Evolutionary conservation across 2,888 invertebrate genomes (phyloP).

Genomic region (Dasysyrphus albostriatus): DNA sequence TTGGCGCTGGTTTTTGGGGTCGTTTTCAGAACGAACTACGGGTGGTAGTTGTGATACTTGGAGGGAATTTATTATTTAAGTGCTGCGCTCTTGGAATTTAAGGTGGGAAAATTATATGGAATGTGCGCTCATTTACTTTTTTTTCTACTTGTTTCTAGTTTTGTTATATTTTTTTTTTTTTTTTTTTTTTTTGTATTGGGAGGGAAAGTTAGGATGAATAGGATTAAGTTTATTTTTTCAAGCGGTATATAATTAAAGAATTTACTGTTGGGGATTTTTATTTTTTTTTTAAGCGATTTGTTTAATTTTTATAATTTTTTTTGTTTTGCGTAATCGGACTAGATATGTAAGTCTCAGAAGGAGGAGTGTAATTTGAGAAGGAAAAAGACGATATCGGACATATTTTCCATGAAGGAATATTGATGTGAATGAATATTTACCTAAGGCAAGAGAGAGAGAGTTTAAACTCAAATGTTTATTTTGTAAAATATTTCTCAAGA

Average conservation of each 20-base stretch:
- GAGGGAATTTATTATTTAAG: constrained; percentile 75
- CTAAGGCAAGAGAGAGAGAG: background rate
- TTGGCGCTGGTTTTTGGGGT: constrained; percentile 38
- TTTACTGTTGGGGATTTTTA: constrained; percentile 49
- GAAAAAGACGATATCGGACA: background rate
- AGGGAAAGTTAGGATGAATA: constrained; percentile 41
- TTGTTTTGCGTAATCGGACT: constrained; percentile 54
- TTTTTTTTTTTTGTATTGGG: constrained; percentile 24
- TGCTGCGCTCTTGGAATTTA: constrained; percentile 73
- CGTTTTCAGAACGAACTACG: constrained; percentile 51
- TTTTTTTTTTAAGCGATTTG: constrained; percentile 34
- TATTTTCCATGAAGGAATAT: background rate
- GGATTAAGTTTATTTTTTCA: constrained; percentile 67
- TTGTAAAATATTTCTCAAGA: background rate
- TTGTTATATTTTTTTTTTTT: constrained; percentile 1
- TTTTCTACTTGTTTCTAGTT: constrained; percentile 33
- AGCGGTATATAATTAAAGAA: constrained; percentile 69
- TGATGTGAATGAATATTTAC: background rate
- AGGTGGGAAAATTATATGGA: constrained; percentile 75
- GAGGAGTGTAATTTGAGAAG: constrained; percentile 12
- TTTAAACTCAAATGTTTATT: too few species aligned
- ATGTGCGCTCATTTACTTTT: constrained; percentile 69
- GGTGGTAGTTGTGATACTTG: constrained; percentile 66
- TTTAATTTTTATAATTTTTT: constrained; percentile 43
- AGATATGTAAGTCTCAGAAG: constrained; percentile 24